phyloP scores from a whole-genome alignment of 2,113 vertebrate genomes.

The sheep (Ovis aries) region DNA sequence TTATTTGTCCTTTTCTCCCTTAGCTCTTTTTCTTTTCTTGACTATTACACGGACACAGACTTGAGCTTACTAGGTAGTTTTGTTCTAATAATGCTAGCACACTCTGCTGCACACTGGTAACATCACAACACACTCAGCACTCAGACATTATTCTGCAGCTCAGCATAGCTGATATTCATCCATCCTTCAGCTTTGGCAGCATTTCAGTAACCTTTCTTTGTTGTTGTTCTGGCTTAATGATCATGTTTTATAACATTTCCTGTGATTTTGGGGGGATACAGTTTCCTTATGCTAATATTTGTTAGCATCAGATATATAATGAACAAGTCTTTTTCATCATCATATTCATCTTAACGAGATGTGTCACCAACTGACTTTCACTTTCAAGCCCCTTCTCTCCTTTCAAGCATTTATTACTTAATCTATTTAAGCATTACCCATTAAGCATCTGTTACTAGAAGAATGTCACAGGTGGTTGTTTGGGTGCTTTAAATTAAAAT shows the following conservation, averaged over 20 bases:
- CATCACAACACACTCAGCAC: background rate
- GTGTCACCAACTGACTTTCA: background rate
- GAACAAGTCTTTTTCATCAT: background rate
- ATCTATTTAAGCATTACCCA: background rate
- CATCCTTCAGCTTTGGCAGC: background rate
- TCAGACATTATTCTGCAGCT: background rate
- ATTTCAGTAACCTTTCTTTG: background rate
- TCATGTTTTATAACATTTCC: background rate
- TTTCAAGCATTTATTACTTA: background rate
- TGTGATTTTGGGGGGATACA: background rate
- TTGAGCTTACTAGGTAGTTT: background rate
- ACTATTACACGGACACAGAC: background rate
- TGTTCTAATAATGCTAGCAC: conserved; percentile 49
- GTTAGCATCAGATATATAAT: background rate
- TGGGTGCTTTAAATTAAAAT: conserved; percentile 6
- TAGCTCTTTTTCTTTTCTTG: conserved; percentile 29
- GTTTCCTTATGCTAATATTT: background rate
- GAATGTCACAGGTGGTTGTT: background rate
- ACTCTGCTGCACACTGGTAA: conserved; percentile 38
- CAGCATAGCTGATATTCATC: background rate
- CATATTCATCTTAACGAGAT: background rate
- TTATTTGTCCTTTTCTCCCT: conserved; percentile 47
- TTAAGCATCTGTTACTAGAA: background rate
- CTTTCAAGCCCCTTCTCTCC: background rate
- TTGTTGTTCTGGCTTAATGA: background rate